These are phyloP conservation scores for Microcebus tavaratra DNA, from an alignment of 2,113 vertebrate genomes.

Conservation along the genomic window DNA sequence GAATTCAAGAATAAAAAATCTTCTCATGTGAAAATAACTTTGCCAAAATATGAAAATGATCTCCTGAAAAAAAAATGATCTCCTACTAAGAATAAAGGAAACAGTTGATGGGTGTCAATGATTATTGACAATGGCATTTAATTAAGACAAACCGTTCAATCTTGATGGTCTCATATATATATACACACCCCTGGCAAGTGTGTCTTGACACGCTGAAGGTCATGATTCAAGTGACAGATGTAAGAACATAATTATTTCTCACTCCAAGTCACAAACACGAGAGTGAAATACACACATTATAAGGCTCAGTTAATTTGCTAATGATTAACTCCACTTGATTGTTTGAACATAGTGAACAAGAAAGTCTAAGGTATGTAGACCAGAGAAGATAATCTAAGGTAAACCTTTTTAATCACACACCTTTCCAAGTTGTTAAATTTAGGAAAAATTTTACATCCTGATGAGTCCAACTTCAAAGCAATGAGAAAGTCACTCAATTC, in stretches of 20 bases:
- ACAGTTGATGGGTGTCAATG: background rate
- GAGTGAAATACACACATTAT: conserved; percentile 51
- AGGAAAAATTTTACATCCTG: background rate
- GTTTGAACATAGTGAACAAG: conserved; percentile 62
- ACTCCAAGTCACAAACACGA: conserved; percentile 55
- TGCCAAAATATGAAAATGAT: background rate
- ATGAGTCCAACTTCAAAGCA: background rate
- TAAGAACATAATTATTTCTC: conserved; percentile 54
- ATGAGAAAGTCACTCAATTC: background rate
- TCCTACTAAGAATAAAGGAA: background rate
- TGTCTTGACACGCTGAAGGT: background rate
- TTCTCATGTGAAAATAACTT: background rate
- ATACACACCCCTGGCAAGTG: background rate
- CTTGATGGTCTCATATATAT: background rate
- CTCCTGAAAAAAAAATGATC: background rate
- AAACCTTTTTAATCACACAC: conserved; percentile 39
- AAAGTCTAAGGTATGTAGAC: conserved; percentile 24
- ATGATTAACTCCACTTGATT: conserved; percentile 54
- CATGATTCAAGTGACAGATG: conserved; percentile 40
- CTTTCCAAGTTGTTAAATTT: conserved; percentile 45
- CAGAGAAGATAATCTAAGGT: conserved; percentile 42
- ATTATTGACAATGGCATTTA: background rate
- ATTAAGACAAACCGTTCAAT: background rate
- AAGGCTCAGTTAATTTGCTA: conserved; percentile 61
- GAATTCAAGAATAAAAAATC: background rate